Conservation (phyloP, 2,113 vertebrate genomes). For the Jacana jacana region DNA sequence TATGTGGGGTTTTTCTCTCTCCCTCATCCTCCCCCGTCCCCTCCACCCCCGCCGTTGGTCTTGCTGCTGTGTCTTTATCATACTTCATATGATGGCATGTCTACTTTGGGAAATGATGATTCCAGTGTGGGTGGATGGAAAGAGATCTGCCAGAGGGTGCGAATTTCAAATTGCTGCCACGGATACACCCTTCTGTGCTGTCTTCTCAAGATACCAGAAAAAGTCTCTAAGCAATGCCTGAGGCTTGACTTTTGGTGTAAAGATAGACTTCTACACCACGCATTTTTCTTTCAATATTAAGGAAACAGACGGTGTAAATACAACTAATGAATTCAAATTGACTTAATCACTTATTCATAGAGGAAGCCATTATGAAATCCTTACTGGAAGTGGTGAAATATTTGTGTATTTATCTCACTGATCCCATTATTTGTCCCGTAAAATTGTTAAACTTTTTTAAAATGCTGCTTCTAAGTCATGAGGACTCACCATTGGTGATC, state of each 20-base stretch:
- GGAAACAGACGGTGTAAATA: neutral
- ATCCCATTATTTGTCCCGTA: neutral
- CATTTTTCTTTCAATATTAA: slow-evolving; percentile 13
- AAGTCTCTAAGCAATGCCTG: slow-evolving; percentile 49
- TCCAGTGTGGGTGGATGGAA: slow-evolving; percentile 49
- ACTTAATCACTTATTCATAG: slow-evolving; percentile 3
- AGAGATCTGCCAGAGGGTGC: slow-evolving; percentile 46
- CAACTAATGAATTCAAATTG: slow-evolving; percentile 29
- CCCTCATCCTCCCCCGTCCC: neutral
- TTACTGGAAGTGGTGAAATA: neutral
- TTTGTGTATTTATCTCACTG: neutral
- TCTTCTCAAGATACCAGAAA: slow-evolving; percentile 51
- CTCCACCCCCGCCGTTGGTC: neutral
- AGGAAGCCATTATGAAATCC: neutral
- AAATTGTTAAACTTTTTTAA: neutral
- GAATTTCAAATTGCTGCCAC: slow-evolving; percentile 56
- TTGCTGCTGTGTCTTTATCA: neutral
- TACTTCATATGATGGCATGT: neutral
- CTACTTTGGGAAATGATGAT: slow-evolving; percentile 56
- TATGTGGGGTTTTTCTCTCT: neutral
- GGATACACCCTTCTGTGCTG: slow-evolving; percentile 48
- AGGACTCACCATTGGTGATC: neutral
- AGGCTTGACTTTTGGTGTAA: neutral
- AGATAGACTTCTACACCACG: neutral
- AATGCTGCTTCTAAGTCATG: neutral